Base-by-base conservation (phyloP, 2,888 invertebrate genomes). In the Cryptocephalus primarius region DNA sequence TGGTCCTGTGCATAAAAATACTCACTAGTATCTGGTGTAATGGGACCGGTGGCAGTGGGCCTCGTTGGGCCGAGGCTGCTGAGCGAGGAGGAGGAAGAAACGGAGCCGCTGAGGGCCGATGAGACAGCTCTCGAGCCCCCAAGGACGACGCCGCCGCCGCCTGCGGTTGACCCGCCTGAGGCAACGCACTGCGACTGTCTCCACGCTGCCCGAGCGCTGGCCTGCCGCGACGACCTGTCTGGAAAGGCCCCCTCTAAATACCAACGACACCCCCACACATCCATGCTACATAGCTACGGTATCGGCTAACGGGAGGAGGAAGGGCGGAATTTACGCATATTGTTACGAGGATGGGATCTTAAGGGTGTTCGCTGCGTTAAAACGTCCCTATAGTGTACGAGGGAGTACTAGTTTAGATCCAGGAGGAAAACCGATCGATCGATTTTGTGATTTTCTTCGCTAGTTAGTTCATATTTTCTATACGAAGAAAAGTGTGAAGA, bases 201-300 rank as follows among this genome's bases (percentile, higher is more conserved):
- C 84, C 84, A 85, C 83, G 84, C 84, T 78, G 83, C 81, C 79
- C 84, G 82, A 76, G 81, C 12, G 36, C 36, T 83, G 58, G 82
- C 79, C 83, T 83, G 83, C 82, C 84, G 83, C 84, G 84, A 78
- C 84, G 84, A 84, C 84, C 84, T 85, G 84, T 85, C 84, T 85
- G 84, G 83, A 85, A 83, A 70, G 62, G 63, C 63, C 67, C 67
- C 68, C 68, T 71, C 71, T 71, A 68, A 71, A 71, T 70, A 71
- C 69, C 69, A 68, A 67, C 67, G 65, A 66, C 64, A 70, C 67
- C 62, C 61, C 61, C 59, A 64, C 66, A 67, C 67, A 64, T 62
- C 60, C 57, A 64, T 54, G 49, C 58, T 53, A 55, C 55, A 50
- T 53, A 50, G 51, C 52, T 36, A 10, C 22, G 22, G 6, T 22